Conservation (phyloP, 2,888 invertebrate species). For the Agrochola circellaris region DNA sequence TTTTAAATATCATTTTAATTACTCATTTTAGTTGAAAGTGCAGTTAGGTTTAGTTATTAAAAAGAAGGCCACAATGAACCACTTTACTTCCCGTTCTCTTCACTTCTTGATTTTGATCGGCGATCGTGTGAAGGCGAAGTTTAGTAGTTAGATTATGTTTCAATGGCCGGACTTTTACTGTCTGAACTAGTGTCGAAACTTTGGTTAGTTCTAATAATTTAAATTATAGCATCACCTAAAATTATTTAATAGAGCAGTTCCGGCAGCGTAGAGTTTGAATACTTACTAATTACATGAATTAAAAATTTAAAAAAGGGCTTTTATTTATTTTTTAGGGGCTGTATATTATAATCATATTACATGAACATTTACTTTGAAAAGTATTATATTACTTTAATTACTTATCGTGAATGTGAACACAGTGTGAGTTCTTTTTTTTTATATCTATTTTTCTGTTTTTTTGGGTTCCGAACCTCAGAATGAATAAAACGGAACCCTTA, state of each 20-base stretch:
- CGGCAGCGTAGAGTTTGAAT: neutral
- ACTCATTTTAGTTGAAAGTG: constrained; percentile 29
- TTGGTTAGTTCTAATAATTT: neutral
- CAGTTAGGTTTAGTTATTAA: constrained; percentile 27
- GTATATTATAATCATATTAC: too few species aligned
- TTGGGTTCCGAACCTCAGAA: too few species aligned
- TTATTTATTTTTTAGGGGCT: too few species aligned
- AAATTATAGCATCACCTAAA: neutral
- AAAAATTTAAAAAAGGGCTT: neutral
- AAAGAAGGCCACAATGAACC: constrained; percentile 12
- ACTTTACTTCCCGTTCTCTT: constrained; percentile 2
- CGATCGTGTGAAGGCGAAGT: constrained; percentile 7
- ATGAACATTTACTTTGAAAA: too few species aligned
- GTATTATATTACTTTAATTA: too few species aligned
- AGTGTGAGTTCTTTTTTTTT: too few species aligned
- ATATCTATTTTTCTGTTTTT: too few species aligned
- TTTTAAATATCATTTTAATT: constrained; percentile 51
- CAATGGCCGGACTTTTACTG: neutral
- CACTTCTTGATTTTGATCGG: neutral
- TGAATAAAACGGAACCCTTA: too few species aligned
- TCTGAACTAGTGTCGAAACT: constrained; percentile 1
- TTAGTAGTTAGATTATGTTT: constrained; percentile 32
- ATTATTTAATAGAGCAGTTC: neutral
- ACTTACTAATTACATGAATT: neutral
- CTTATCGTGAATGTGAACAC: too few species aligned